Base-by-base conservation (phyloP, 2,113 vertebrate species). In the Cinclus mexicanus region DNA sequence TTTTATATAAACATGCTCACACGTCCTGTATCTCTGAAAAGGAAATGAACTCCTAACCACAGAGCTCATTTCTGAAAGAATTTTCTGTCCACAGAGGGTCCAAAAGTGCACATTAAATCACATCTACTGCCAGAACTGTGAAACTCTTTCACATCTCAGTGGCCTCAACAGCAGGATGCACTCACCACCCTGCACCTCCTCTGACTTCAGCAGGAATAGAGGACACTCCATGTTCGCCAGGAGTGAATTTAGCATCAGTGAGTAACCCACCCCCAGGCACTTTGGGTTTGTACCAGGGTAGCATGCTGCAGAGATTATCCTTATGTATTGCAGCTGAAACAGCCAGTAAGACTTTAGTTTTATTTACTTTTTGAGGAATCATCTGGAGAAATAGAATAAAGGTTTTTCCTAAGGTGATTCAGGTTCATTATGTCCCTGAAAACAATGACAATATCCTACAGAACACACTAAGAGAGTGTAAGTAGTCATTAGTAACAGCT, bases 1-100 rank as follows among this genome's bases (percentile, higher is more conserved):
- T 93, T 94, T 91, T 68, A 80, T 9, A 92, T 33, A 95, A 96
- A 87, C 83, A 92, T 8, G 47, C 82, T 95, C 75, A 88, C 64
- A 84, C 1, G 2, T 42, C 24, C 65, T 84, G 31, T 71, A 61
- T 86, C 71, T 90, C 56, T 71, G 31, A 71, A 94, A 90, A 87
- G 83, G 65, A 95, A 92, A 87, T 63, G 14, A 94, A 86, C 49
- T 77, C 53, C 76, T 71, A 88, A 93, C 68, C 69, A 85, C 46
- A 92, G 68, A 89, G 69, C 35, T 93, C 80, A 87, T 75, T 89
- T 76, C 88, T 83, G 46, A 81, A 96, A 35, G 26, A 78, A 80
- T 68, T 83, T 70, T 87, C 50, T 80, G 47, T 81, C 53, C 71
- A 35, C 67, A 64, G 60, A 84, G 64, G 53, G 71, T 86, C 60